Evolutionary conservation across 2,888 invertebrate genomes (phyloP), one percentile per base, ranked within the genome.

Genomic region (Caenorhabditis imperialis): DNA sequence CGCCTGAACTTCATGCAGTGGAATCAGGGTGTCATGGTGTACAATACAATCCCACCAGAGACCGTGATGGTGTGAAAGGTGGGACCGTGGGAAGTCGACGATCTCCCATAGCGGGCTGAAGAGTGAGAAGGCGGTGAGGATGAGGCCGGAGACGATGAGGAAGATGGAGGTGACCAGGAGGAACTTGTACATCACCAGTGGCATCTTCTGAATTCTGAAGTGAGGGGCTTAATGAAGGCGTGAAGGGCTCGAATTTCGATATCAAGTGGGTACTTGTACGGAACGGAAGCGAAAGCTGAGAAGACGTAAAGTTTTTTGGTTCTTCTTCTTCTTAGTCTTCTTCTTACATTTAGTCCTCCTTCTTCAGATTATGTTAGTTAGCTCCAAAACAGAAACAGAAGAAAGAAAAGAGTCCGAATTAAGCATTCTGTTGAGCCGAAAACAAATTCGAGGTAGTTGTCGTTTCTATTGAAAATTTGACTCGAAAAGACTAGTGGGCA

Each of bases 21-120:
- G 82, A 20, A 82, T 79, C 37, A 82, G 45, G 6, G 63, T 70
- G 22, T 67, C 63, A 45, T 79, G 78, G 57, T 75, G 72, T 6
- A 78, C 75, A 8, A 80, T 71, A 37, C 82, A 82, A 58, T 82
- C 82, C 79, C 79, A 76, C 82, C 81, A 81, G 12, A 82, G 61
- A 18, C 82, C 82, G 55, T 82, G 82, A 45, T 81, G 75, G 42
- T 82, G 82, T 10, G 74, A 63, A 1, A 78, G 45, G 42, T 79
- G 76, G 2, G 50, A 45, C 8, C 69, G 63, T n/a, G 77, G 76
- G 30, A 79, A 63, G 20, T 79, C 81, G n/a, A 74, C 74, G 3
- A 81, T 55, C 76, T 82, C 79, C 82, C 82, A 82, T 2, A 75
- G 37, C 5, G 82, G 80, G 18, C 74, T 74, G 65, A 82, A 81